Evolutionary conservation across 2,797 vertebrate species (phyloP).

Genomic region (Limnodromus scolopaceus): DNA sequence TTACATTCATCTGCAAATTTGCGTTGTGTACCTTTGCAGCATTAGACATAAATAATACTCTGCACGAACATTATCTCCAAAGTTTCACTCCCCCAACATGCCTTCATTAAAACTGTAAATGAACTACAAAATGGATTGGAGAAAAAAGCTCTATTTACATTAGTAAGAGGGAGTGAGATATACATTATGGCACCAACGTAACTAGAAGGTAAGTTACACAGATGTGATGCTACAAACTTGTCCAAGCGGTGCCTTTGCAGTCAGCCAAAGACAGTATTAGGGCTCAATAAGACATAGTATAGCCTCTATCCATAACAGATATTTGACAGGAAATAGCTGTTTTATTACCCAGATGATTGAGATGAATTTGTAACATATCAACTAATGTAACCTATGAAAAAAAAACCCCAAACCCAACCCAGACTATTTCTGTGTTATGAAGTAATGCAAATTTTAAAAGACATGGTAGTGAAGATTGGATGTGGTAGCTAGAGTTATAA

Average conservation of each 20-base stretch:
- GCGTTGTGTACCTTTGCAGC: not conserved
- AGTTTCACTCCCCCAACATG: not conserved
- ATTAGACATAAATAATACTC: not conserved
- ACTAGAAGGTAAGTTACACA: not conserved
- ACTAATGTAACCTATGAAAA: not conserved
- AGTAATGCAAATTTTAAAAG: not conserved
- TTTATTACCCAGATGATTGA: not conserved
- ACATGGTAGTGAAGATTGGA: not conserved
- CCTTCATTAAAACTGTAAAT: not conserved
- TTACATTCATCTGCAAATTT: not conserved
- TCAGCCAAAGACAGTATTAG: not conserved
- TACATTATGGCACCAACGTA: not conserved
- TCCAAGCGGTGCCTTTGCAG: accelerated
- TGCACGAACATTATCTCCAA: not conserved
- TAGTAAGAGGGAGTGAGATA: not conserved
- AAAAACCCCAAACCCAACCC: not conserved
- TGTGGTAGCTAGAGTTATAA: not conserved
- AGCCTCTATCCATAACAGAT: not conserved
- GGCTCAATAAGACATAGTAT: not conserved
- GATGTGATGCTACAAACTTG: not conserved
- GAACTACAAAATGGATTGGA: not conserved
- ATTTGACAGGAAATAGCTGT: not conserved
- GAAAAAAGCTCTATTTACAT: not conserved
- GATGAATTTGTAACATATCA: not conserved
- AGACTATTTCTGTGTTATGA: not conserved